Evolutionary conservation across 2,113 vertebrate species (phyloP).

Genomic region (Nycticryphes semicollaris): DNA sequence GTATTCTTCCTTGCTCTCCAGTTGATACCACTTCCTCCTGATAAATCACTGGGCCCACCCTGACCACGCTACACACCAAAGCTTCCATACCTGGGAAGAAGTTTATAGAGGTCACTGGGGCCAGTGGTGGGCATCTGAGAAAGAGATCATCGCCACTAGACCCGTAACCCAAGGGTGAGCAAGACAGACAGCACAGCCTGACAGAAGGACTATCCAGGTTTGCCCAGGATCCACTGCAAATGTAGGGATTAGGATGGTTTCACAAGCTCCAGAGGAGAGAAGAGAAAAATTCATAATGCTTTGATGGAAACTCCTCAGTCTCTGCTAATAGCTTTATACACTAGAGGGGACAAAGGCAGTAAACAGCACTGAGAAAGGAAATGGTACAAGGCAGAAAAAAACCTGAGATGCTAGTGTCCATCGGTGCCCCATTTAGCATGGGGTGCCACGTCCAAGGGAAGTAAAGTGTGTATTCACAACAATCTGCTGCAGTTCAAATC

Average conservation of each 20-base stretch:
- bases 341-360: not conserved
- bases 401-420: not conserved
- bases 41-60: not conserved
- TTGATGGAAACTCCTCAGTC: not conserved
- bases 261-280: not conserved
- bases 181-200: not conserved
- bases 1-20: not conserved
- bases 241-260: not conserved
- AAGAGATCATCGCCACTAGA: not conserved
- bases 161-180: not conserved
- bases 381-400: not conserved
- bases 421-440: not conserved
- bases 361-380: not conserved
- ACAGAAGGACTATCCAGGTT: not conserved
- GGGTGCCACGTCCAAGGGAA: not conserved
- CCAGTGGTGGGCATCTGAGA: not conserved
- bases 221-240: not conserved
- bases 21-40: not conserved
- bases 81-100: not conserved
- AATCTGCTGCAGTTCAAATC: not conserved
- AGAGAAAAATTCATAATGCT: not conserved
- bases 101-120: not conserved
- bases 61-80: not conserved
- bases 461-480: not conserved
- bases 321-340: not conserved